Evolutionary conservation across 1,140 invertebrate species (phyloP).

Genomic region (silkworm (Bombyx mori)): DNA sequence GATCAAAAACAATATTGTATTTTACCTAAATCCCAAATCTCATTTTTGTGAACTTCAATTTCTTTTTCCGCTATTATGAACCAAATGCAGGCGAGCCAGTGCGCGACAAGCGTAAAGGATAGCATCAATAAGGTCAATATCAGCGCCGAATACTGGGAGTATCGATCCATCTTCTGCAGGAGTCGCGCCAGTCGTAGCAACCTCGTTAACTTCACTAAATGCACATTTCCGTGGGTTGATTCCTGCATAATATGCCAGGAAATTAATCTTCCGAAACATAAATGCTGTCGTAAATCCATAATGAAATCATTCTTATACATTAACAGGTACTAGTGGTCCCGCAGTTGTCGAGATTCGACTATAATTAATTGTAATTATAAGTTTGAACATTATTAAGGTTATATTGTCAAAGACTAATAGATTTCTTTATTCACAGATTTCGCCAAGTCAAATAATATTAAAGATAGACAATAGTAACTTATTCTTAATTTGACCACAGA

Average conservation of each 20-base stretch:
- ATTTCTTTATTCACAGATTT: no score
- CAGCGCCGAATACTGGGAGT: slow-evolving; percentile 96
- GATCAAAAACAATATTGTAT: neutral
- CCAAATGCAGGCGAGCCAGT: slow-evolving; percentile 99
- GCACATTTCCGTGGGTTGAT: slow-evolving; percentile 83
- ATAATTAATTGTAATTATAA: no score
- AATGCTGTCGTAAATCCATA: no score
- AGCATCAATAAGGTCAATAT: slow-evolving; percentile 96
- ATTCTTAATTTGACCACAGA: no score
- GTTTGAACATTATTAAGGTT: no score
- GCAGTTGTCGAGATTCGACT: no score
- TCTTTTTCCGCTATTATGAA: slow-evolving; percentile 96
- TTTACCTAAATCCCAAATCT: slow-evolving; percentile 83
- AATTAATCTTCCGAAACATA: no score
- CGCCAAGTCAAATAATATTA: no score
- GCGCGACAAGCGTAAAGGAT: slow-evolving; percentile 95
- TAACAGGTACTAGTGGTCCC: no score
- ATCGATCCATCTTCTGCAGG: slow-evolving; percentile 97
- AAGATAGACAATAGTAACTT: no score
- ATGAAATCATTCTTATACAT: no score
- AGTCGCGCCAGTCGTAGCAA: slow-evolving; percentile 91
- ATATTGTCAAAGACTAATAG: no score
- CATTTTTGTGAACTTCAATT: slow-evolving; percentile 76
- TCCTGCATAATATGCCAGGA: slow-evolving; percentile 23
- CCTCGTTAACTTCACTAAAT: slow-evolving; percentile 95